A percentile compares a stretch with the other conserved stretches of the same genome.
Evolutionary conservation across 2,113 vertebrate genomes (phyloP).

Genomic region (Smithornis capensis): DNA sequence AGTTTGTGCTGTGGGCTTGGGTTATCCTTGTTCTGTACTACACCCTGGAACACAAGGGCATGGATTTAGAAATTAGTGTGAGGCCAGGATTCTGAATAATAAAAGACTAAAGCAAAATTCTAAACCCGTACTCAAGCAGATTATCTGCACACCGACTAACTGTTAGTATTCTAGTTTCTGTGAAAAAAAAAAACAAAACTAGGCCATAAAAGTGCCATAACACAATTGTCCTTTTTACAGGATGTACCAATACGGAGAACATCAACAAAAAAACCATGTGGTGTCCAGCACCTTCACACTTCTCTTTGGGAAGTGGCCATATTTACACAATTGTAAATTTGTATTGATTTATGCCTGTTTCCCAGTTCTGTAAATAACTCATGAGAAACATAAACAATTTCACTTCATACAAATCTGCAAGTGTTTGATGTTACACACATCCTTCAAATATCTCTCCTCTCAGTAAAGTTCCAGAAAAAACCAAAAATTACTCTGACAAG

Average conservation of each 20-base stretch:
- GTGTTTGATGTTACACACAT: not conserved
- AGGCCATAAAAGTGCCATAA: not conserved
- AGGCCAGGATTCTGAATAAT: not conserved
- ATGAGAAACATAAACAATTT: slow-evolving; percentile 12
- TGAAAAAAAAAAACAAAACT: not conserved
- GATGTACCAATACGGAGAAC: not conserved
- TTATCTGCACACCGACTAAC: not conserved
- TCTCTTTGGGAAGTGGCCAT: not conserved
- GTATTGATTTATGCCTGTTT: not conserved
- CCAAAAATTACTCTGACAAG: not conserved
- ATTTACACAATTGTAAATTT: not conserved
- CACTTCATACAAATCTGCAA: not conserved
- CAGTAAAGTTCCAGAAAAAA: not conserved
- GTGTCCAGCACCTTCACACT: not conserved
- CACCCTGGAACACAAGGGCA: not conserved
- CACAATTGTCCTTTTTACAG: not conserved
- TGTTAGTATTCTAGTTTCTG: not conserved
- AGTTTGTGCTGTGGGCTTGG: not conserved
- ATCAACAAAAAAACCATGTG: not conserved
- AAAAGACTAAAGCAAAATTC: not conserved
- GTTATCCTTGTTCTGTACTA: not conserved
- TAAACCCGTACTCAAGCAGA: not conserved
- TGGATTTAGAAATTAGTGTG: not conserved
- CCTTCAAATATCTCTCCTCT: not conserved
- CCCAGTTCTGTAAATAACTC: not conserved